Evolutionary conservation across 2,113 vertebrate genomes (phyloP).

Genomic region (Oreochromis tanganicae): DNA sequence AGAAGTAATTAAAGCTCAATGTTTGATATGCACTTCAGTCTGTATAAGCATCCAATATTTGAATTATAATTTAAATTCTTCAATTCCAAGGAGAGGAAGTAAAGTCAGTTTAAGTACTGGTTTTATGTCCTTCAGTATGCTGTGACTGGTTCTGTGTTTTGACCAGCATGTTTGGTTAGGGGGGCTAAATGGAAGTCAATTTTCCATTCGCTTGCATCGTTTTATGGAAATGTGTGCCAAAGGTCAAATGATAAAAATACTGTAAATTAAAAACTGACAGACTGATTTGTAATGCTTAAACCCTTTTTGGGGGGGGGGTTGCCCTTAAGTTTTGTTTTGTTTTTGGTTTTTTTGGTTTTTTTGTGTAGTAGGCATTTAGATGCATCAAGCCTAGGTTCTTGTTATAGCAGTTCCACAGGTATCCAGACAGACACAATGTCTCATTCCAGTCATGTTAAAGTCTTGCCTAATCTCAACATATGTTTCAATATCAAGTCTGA

Average conservation of each 20-base stretch:
- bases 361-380: background rate
- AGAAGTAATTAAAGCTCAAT: background rate
- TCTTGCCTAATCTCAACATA: conserved; percentile 1
- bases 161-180: background rate
- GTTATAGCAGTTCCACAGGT: background rate
- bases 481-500: background rate
- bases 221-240: background rate
- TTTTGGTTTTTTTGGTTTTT: no score
- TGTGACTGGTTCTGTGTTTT: background rate
- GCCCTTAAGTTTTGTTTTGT: background rate
- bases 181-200: background rate
- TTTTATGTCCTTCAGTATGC: background rate
- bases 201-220: background rate
- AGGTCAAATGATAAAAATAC: background rate
- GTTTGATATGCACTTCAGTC: background rate
- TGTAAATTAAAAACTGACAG: background rate
- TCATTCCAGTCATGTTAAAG: conserved; percentile 31
- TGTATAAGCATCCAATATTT: background rate
- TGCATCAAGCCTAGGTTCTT: background rate
- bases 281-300: background rate
- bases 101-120: background rate
- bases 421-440: background rate
- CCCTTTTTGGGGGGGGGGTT: background rate
- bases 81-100: background rate
- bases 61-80: background rate